Conservation (phyloP, 2,797 vertebrate genomes). For the Cossypha polioptera region DNA sequence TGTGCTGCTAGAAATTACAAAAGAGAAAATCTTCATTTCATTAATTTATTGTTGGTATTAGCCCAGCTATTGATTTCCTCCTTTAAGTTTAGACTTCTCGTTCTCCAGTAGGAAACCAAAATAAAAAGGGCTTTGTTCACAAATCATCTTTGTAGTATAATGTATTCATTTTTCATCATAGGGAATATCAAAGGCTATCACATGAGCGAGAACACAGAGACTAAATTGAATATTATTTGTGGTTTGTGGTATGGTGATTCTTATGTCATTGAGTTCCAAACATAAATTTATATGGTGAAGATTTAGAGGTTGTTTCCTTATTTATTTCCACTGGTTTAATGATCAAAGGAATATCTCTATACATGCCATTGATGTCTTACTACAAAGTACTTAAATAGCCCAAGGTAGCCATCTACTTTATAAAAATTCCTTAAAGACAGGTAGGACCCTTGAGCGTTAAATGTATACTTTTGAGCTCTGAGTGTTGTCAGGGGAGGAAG, state of each 20-base stretch:
- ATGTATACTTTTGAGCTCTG: neutral
- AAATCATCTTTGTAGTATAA: neutral
- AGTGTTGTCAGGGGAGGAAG: neutral
- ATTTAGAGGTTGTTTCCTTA: slow-evolving; percentile 25
- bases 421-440: slow-evolving; percentile 60
- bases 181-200: slow-evolving; percentile 21
- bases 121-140: slow-evolving; percentile 5
- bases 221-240: neutral
- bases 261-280: slow-evolving; percentile 14
- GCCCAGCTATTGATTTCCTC: neutral
- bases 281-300: slow-evolving; percentile 19
- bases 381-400: slow-evolving; percentile 60
- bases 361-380: slow-evolving; percentile 61
- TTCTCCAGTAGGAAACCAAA: neutral
- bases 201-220: neutral
- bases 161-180: slow-evolving; percentile 27
- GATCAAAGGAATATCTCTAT: slow-evolving; percentile 65
- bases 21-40: neutral
- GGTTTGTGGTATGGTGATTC: slow-evolving; percentile 13
- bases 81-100: neutral
- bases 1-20: neutral
- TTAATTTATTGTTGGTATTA: neutral
- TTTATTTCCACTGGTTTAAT: slow-evolving; percentile 17
- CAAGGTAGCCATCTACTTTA: slow-evolving; percentile 32
- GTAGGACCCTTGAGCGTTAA: slow-evolving; percentile 46